Conservation (phyloP, 2,797 vertebrate species). For the Austrolebias charrua region DNA sequence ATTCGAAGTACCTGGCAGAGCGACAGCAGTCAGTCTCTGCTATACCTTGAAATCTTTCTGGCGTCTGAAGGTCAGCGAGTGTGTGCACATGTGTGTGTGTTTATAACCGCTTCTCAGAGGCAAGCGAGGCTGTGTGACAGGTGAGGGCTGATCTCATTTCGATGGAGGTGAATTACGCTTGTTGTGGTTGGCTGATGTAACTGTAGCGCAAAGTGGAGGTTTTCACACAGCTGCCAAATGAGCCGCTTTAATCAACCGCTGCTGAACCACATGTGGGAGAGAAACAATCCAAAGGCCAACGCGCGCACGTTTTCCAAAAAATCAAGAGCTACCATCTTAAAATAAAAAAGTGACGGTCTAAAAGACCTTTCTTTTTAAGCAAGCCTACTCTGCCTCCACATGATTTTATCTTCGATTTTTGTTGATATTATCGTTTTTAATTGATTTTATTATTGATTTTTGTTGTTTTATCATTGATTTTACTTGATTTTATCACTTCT, state of each 20-base stretch:
- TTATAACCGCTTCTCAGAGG: background rate
- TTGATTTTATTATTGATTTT: too few species aligned
- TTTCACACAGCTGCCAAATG: constrained; percentile 61
- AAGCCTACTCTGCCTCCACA: too few species aligned
- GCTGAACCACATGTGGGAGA: constrained; percentile 40
- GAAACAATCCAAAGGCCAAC: constrained; percentile 14
- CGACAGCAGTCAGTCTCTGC: constrained; percentile 57
- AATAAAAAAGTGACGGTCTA: constrained; percentile 28
- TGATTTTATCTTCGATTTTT: too few species aligned
- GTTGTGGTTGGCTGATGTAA: constrained; percentile 64
- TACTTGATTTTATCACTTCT: too few species aligned
- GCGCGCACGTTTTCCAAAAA: constrained; percentile 16
- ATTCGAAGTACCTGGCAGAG: constrained; percentile 70
- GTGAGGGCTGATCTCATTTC: constrained; percentile 69
- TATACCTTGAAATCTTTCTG: constrained; percentile 55
- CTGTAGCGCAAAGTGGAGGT: constrained; percentile 28
- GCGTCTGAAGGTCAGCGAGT: constrained; percentile 21
- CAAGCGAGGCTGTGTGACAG: constrained; percentile 48
- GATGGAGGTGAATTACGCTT: constrained; percentile 66
- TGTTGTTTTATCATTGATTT: too few species aligned
- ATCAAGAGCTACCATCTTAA: constrained; percentile 44
- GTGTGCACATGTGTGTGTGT: background rate
- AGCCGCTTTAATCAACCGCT: constrained; percentile 72
- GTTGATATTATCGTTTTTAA: too few species aligned
- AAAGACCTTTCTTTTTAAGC: too few species aligned